These are phyloP conservation scores for Apoda limacodes DNA, from an alignment of 2,888 invertebrate species.

Conservation along the genomic window DNA sequence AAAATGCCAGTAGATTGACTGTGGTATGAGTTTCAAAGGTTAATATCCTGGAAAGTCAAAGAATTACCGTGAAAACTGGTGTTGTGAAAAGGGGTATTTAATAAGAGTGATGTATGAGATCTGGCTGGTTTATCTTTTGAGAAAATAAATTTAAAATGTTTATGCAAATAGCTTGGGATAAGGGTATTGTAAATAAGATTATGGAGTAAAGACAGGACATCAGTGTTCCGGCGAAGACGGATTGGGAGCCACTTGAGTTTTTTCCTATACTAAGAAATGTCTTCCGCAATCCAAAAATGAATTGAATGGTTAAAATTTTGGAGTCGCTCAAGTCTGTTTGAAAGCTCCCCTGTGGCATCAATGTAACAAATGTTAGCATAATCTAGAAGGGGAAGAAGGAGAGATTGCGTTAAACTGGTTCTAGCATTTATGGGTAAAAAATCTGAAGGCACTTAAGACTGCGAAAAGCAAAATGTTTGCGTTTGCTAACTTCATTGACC, in stretches of 20 bases:
- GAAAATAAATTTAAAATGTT: too few species aligned
- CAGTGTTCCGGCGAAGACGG: slow-evolving; percentile 1
- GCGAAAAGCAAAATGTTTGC: too few species aligned
- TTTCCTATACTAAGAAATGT: not conserved
- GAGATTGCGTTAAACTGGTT: not conserved
- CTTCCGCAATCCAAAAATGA: slow-evolving; percentile 2
- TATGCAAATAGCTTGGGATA: not conserved
- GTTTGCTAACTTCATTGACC: too few species aligned
- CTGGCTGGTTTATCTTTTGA: too few species aligned
- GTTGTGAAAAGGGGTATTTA: too few species aligned
- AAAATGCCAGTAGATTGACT: too few species aligned
- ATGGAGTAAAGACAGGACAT: slow-evolving; percentile 1
- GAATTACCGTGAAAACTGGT: too few species aligned
- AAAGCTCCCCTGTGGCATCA: not conserved
- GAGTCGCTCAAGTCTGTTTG: slow-evolving; percentile 2
- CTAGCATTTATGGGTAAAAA: too few species aligned
- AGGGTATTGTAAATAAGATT: slow-evolving; percentile 1
- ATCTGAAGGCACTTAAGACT: too few species aligned
- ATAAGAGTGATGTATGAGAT: too few species aligned
- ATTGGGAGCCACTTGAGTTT: slow-evolving; percentile 6
- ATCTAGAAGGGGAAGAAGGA: not conserved
- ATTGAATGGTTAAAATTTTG: slow-evolving; percentile 1
- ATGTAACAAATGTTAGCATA: slow-evolving; percentile 1
- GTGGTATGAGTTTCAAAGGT: too few species aligned
- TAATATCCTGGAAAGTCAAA: too few species aligned